Percentiles rank a stretch among this genome's conserved stretches.
Evolutionary conservation across 2,888 invertebrate genomes (phyloP).

Genomic region (Pycnomerus fuliginosus): DNA sequence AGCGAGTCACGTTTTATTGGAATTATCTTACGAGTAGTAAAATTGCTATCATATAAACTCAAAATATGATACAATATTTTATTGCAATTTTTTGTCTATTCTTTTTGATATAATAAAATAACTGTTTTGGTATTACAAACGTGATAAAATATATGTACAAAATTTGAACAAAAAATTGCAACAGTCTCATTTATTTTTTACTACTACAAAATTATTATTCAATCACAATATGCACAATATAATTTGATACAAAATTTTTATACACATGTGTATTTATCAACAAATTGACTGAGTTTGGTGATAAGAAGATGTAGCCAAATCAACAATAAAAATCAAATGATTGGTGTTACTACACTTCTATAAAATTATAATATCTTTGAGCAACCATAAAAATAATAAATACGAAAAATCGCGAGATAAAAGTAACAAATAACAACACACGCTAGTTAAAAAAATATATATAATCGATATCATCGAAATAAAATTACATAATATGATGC

Average conservation of each 20-base stretch:
- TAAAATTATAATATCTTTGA: constrained; percentile 31
- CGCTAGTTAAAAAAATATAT: neutral
- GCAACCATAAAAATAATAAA: constrained; percentile 31
- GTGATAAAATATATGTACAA: constrained; percentile 25
- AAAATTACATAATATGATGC: neutral
- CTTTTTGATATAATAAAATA: constrained; percentile 25
- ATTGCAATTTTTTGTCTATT: constrained; percentile 26
- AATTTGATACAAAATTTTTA: constrained; percentile 19
- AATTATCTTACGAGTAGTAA: constrained; percentile 22
- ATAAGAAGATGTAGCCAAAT: constrained; percentile 1
- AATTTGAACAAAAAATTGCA: constrained; percentile 24
- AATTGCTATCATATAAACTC: constrained; percentile 19
- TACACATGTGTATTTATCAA: constrained; percentile 11
- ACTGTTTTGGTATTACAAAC: constrained; percentile 18
- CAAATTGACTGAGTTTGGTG: constrained; percentile 22
- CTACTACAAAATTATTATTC: no score
- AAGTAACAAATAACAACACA: constrained; percentile 19
- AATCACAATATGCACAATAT: constrained; percentile 29
- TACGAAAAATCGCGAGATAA: constrained; percentile 1
- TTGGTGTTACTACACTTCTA: constrained; percentile 1
- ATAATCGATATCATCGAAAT: neutral
- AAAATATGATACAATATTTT: constrained; percentile 18
- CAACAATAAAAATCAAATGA: neutral
- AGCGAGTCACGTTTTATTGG: constrained; percentile 26
- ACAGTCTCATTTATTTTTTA: constrained; percentile 15